phyloP scores from a whole-genome alignment of 2,888 invertebrate genomes.

The Loripinus fragilis region DNA sequence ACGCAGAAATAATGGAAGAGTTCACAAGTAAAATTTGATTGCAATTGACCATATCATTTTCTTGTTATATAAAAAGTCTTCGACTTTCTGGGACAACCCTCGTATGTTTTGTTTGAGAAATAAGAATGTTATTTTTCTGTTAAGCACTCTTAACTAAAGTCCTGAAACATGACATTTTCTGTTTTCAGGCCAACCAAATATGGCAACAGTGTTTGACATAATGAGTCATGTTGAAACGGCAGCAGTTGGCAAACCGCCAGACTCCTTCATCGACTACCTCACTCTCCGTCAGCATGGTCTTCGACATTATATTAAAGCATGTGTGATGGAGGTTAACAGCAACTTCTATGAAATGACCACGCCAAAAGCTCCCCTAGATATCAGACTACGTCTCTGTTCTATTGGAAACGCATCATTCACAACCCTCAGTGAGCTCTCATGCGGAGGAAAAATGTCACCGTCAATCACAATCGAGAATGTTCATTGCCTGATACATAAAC shows the following conservation, averaged over 20 bases:
- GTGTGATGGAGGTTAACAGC: conserved; percentile 70
- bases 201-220: conserved; percentile 74
- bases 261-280: conserved; percentile 71
- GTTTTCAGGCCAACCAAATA: conserved; percentile 74
- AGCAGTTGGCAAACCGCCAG: conserved; percentile 64
- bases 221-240: conserved; percentile 75
- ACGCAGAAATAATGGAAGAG: too few relatives aligned
- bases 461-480: conserved; percentile 69
- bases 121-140: too few relatives aligned
- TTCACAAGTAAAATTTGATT: too few relatives aligned
- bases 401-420: conserved; percentile 73
- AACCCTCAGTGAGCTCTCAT: conserved; percentile 59
- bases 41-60: too few relatives aligned
- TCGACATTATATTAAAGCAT: conserved; percentile 68
- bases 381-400: conserved; percentile 65
- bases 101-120: too few relatives aligned
- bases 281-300: conserved; percentile 66
- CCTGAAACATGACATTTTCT: too few relatives aligned
- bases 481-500: conserved; percentile 66
- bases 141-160: too few relatives aligned
- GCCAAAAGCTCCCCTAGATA: conserved; percentile 75
- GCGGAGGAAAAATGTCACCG: conserved; percentile 68
- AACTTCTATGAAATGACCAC: conserved; percentile 76
- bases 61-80: too few relatives aligned
- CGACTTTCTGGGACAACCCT: too few relatives aligned